Evolutionary conservation across 1,140 invertebrate genomes (phyloP).

Genomic region (Gonioctena quinquepunctata): DNA sequence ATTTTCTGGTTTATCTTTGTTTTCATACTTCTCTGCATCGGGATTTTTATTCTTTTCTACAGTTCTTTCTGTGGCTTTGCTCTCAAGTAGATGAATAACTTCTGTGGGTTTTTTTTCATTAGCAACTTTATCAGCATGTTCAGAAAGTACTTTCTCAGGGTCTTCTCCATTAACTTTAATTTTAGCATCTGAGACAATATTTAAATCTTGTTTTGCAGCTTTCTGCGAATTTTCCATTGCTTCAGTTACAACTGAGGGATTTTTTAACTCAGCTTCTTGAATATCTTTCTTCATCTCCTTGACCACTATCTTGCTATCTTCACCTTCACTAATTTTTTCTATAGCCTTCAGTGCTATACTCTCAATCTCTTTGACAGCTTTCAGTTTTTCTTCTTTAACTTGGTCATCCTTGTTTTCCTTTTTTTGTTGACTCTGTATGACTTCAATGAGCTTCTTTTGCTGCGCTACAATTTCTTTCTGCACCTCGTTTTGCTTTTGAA

Average conservation of each 20-base stretch:
- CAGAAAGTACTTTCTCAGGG: no score
- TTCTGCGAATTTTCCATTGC: background rate
- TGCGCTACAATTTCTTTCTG: slow-evolving; percentile 55
- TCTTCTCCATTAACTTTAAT: no score
- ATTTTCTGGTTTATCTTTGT: background rate
- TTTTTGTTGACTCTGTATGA: slow-evolving; percentile 38
- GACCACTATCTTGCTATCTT: slow-evolving; percentile 31
- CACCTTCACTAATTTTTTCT: slow-evolving; percentile 42
- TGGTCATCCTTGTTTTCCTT: slow-evolving; percentile 30
- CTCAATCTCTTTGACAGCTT: slow-evolving; percentile 47
- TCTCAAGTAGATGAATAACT: no score
- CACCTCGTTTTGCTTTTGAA: slow-evolving; percentile 63
- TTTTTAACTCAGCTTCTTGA: slow-evolving; percentile 15
- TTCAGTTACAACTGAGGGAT: background rate
- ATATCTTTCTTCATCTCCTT: slow-evolving; percentile 28
- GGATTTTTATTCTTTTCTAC: no score
- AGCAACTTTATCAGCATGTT: no score
- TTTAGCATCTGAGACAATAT: background rate
- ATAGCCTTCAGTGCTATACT: slow-evolving; percentile 46
- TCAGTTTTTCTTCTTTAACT: slow-evolving; percentile 39
- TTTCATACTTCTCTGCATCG: no score
- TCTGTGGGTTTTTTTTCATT: no score
- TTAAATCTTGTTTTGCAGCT: background rate
- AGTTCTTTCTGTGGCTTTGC: no score
- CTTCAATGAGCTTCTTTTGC: slow-evolving; percentile 56